Conservation (phyloP, 2,888 invertebrate genomes). For the Mamestra brassicae region DNA sequence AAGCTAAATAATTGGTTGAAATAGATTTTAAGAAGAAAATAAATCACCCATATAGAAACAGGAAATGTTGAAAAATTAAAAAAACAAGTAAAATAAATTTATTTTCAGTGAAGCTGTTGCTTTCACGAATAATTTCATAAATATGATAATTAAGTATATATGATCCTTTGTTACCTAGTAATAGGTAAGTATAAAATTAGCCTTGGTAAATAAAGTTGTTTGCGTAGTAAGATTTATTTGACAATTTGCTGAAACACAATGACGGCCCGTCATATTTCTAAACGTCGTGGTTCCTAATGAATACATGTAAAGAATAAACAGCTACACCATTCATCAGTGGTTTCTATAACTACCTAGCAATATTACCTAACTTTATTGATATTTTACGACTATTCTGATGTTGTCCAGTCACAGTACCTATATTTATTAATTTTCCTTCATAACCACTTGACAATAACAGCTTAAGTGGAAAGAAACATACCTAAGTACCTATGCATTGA, state of each 20-base stretch:
- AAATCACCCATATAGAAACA: background rate
- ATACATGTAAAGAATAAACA: background rate
- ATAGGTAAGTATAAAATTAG: background rate
- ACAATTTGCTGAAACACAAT: background rate
- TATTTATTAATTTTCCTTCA: slow-evolving; percentile 9
- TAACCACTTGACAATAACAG: background rate
- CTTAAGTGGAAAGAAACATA: background rate
- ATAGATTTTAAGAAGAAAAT: background rate
- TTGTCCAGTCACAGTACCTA: background rate
- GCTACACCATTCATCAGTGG: background rate
- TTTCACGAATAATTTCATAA: background rate
- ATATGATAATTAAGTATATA: background rate
- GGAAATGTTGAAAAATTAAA: background rate
- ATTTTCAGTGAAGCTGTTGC: background rate
- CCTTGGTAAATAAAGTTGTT: background rate
- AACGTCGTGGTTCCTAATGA: background rate
- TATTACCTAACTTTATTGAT: background rate
- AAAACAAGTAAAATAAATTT: background rate
- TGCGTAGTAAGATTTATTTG: background rate
- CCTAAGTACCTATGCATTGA: background rate
- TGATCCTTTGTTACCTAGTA: background rate
- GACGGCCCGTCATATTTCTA: background rate
- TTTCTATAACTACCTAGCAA: too few relatives aligned
- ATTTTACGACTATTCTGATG: background rate
- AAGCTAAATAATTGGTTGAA: background rate